Percentiles rank a stretch among this genome's conserved stretches.
Evolutionary conservation across 2,113 vertebrate species (phyloP).

Genomic region (Heloderma charlesbogerti): DNA sequence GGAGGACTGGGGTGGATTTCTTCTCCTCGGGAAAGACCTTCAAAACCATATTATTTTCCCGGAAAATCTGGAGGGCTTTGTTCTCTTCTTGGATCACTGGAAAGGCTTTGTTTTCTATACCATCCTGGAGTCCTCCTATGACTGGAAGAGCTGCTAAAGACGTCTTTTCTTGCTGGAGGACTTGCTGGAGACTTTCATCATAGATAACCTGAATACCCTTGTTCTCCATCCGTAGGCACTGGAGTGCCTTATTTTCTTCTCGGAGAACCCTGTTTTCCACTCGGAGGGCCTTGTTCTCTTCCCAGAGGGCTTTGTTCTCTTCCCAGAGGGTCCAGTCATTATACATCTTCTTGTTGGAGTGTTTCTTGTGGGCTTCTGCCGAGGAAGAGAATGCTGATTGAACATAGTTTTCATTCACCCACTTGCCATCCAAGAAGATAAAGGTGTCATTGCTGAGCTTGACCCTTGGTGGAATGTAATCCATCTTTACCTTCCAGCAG

Average conservation of each 20-base stretch:
- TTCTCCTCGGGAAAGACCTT: constrained; percentile 59
- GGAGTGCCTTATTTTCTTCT: constrained; percentile 74
- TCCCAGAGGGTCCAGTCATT: constrained; percentile 70
- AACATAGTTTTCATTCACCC: constrained; percentile 66
- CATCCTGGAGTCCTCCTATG: background rate
- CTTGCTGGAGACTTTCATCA: constrained; percentile 45
- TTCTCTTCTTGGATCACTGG: constrained; percentile 56
- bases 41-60: constrained; percentile 55
- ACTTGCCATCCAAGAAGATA: constrained; percentile 68
- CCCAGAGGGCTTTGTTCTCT: constrained; percentile 70
- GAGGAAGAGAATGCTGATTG: constrained; percentile 50
- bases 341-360: constrained; percentile 51
- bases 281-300: constrained; percentile 69
- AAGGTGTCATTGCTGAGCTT: constrained; percentile 69
- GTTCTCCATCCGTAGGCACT: constrained; percentile 66
- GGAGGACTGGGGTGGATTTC: constrained; percentile 26
- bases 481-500: constrained; percentile 52
- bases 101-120: constrained; percentile 40
- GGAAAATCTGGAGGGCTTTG: constrained; percentile 56
- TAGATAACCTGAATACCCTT: constrained; percentile 47
- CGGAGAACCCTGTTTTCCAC: constrained; percentile 67
- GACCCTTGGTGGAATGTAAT: constrained; percentile 39
- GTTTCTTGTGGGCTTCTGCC: constrained; percentile 44
- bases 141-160: constrained; percentile 26
- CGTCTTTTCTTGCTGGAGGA: constrained; percentile 40